phyloP scores from a whole-genome alignment of 2,888 invertebrate genomes.

The Mythimna impura region DNA sequence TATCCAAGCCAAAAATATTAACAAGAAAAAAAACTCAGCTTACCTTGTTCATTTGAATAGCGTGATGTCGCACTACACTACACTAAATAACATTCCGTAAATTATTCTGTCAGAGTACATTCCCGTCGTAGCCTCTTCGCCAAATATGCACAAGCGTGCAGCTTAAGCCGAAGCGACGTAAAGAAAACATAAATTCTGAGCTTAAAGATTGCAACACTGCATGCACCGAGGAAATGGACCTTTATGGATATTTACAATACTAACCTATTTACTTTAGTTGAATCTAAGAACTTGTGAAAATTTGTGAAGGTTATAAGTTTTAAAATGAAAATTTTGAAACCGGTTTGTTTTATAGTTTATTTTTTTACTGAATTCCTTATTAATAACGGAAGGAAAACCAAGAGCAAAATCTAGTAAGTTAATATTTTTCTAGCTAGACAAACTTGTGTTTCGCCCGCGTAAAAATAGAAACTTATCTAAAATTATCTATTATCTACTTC shows the following conservation, averaged over 20 bases:
- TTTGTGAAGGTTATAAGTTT: constrained; percentile 36
- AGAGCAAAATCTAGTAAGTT: no score
- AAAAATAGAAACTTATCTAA: no score
- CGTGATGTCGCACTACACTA: constrained; percentile 18
- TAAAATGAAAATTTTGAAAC: neutral
- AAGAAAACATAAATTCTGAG: constrained; percentile 61
- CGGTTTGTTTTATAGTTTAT: neutral
- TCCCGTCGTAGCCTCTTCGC: constrained; percentile 54
- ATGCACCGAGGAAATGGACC: constrained; percentile 43
- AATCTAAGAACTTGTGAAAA: constrained; percentile 39
- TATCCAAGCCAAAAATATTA: no score
- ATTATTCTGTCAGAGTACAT: constrained; percentile 47
- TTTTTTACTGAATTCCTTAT: no score
- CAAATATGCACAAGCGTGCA: constrained; percentile 51
- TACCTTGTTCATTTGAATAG: neutral
- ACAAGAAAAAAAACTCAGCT: no score
- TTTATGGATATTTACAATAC: constrained; percentile 53
- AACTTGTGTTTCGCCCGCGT: no score
- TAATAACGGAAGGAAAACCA: no score
- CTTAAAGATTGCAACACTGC: constrained; percentile 62
- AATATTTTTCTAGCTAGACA: no score
- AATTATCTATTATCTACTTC: no score
- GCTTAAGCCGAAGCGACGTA: constrained; percentile 55
- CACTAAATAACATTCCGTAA: constrained; percentile 46
- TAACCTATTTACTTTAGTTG: constrained; percentile 43